Evolutionary conservation across 2,113 vertebrate species (phyloP).

Genomic region (Myxocyprinus asiaticus): DNA sequence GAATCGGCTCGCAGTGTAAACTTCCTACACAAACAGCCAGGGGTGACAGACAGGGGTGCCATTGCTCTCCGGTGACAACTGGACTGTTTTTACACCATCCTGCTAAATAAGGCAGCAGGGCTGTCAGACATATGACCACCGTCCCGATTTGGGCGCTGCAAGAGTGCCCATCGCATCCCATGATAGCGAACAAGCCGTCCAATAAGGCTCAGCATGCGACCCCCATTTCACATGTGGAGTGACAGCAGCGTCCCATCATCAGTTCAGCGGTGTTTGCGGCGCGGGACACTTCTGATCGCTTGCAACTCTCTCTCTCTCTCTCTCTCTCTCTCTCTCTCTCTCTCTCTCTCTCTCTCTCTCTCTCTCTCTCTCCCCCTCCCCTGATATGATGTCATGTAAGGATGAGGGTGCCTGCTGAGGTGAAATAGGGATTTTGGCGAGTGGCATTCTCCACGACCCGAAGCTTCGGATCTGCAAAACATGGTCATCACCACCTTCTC

Average conservation of each 20-base stretch:
- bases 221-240: slow-evolving; percentile 70
- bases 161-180: slow-evolving; percentile 77
- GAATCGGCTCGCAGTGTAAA: slow-evolving; percentile 68
- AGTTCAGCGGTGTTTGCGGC: slow-evolving; percentile 64
- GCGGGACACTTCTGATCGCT: slow-evolving; percentile 35
- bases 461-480: slow-evolving; percentile 80
- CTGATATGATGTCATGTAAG: slow-evolving; percentile 82
- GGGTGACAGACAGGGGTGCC: slow-evolving; percentile 74
- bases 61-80: slow-evolving; percentile 78
- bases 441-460: slow-evolving; percentile 71
- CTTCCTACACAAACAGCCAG: slow-evolving; percentile 69
- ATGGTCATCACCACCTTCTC: slow-evolving; percentile 80
- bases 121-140: slow-evolving; percentile 75
- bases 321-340: slow-evolving; percentile 38
- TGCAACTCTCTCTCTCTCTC: slow-evolving; percentile 62
- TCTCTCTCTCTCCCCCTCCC: slow-evolving; percentile 24
- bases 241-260: slow-evolving; percentile 63
- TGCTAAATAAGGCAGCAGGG: slow-evolving; percentile 88
- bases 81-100: slow-evolving; percentile 85
- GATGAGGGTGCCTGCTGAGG: slow-evolving; percentile 78
- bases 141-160: slow-evolving; percentile 78
- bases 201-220: slow-evolving; percentile 69
- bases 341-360: slow-evolving; percentile 35
- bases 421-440: slow-evolving; percentile 82
- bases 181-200: slow-evolving; percentile 71